These are phyloP conservation scores for Sceloporus tristichus DNA, from an alignment of 2,113 vertebrate genomes.

Conservation along the genomic window DNA sequence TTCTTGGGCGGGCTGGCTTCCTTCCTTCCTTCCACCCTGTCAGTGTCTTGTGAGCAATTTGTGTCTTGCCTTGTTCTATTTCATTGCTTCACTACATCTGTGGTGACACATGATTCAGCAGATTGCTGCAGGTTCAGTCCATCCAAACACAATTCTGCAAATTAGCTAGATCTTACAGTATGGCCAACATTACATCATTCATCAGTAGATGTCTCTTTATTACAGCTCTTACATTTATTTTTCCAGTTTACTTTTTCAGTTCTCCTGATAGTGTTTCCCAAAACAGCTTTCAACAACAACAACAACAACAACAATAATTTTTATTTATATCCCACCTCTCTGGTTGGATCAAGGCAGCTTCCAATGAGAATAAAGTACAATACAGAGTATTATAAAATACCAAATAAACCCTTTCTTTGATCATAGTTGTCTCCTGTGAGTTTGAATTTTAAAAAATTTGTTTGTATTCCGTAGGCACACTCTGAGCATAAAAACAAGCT, in stretches of 20 bases:
- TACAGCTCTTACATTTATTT: not conserved
- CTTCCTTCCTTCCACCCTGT: not conserved
- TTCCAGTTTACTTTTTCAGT: slow-evolving; percentile 11
- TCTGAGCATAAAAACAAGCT: not conserved
- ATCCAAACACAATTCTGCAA: slow-evolving; percentile 17
- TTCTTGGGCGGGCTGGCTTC: not conserved
- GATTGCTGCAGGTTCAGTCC: not conserved
- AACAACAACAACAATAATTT: too few species aligned
- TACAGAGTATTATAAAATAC: too few species aligned
- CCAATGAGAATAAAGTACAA: too few species aligned
- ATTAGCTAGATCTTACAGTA: slow-evolving; percentile 20
- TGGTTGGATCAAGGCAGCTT: too few species aligned
- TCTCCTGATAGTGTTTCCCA: slow-evolving; percentile 11
- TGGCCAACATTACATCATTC: slow-evolving; percentile 26
- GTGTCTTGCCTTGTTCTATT: slow-evolving; percentile 13
- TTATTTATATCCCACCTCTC: not conserved
- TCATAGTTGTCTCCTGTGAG: not conserved
- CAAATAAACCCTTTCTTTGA: not conserved
- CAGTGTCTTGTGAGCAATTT: slow-evolving; percentile 23
- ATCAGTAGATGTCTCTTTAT: slow-evolving; percentile 10
- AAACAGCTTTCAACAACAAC: not conserved
- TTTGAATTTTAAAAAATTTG: not conserved
- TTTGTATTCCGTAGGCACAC: not conserved
- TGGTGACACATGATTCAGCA: slow-evolving; percentile 32
- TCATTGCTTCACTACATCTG: not conserved